Evolutionary conservation across 2,888 invertebrate species (phyloP).

Genomic region (Agrotis puta): DNA sequence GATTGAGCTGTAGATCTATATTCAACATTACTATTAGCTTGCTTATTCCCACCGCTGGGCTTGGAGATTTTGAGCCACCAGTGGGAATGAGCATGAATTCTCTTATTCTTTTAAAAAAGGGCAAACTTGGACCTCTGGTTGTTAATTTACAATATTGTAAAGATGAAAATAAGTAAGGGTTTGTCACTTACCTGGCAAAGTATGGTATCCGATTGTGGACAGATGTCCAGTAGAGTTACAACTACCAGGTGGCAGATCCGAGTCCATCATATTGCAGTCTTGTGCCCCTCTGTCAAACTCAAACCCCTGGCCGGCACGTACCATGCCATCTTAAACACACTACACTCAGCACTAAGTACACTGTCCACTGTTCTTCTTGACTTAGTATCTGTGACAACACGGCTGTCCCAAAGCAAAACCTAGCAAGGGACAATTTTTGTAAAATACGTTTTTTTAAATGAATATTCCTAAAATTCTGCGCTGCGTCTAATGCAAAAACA

Average conservation of each 20-base stretch:
- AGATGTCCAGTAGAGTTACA: constrained; percentile 90
- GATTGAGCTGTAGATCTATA: not conserved
- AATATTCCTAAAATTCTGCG: too few species aligned
- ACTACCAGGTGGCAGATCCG: constrained; percentile 88
- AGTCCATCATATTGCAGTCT: constrained; percentile 86
- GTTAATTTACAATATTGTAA: too few species aligned
- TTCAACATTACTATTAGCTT: not conserved
- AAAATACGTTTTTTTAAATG: too few species aligned
- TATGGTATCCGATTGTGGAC: constrained; percentile 89
- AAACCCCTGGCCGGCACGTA: constrained; percentile 64
- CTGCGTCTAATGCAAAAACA: too few species aligned
- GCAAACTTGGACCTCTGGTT: too few species aligned
- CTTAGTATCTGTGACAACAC: constrained; percentile 62
- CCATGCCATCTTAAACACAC: constrained; percentile 74
- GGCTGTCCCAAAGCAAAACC: too few species aligned
- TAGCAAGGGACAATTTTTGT: too few species aligned
- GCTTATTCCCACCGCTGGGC: too few species aligned
- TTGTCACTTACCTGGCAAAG: constrained; percentile 79
- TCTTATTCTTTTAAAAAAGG: too few species aligned
- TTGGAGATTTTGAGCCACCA: too few species aligned
- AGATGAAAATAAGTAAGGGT: not conserved
- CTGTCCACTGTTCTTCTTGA: constrained; percentile 30
- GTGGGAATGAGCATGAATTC: too few species aligned
- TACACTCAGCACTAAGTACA: constrained; percentile 68
- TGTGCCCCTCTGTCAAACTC: constrained; percentile 67